phyloP scores from a whole-genome alignment of 2,113 vertebrate genomes.

The Aleadryas rufinucha region DNA sequence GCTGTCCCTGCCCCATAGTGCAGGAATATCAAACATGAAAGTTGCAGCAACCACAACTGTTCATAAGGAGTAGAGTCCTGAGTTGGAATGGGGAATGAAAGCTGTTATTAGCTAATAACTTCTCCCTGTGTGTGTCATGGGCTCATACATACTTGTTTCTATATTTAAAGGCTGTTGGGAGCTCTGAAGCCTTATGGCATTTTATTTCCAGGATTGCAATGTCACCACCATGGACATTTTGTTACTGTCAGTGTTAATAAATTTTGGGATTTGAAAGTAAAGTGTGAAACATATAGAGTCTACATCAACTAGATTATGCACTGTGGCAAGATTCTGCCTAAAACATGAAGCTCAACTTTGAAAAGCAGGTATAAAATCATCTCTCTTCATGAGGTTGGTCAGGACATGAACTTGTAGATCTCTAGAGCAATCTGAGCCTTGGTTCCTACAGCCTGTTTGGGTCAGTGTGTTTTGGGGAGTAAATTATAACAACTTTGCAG shows the following conservation, averaged over 20 bases:
- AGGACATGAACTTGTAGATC: neutral
- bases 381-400: neutral
- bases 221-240: neutral
- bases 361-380: neutral
- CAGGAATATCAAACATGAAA: neutral
- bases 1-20: neutral
- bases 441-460: neutral
- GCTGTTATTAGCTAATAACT: neutral
- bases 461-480: neutral
- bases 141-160: neutral
- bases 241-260: neutral
- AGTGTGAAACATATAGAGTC: neutral
- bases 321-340: neutral
- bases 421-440: neutral
- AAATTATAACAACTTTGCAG: neutral
- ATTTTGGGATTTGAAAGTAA: neutral
- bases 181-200: neutral
- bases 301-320: neutral
- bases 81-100: neutral
- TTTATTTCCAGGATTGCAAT: neutral
- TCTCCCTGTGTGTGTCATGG: neutral
- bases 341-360: neutral
- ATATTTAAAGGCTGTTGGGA: neutral
- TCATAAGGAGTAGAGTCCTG: neutral
- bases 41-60: rapidly evolving